Evolutionary conservation across 2,113 vertebrate species (phyloP), one percentile per base, ranked within the genome.

Genomic region (Gobius niger): DNA sequence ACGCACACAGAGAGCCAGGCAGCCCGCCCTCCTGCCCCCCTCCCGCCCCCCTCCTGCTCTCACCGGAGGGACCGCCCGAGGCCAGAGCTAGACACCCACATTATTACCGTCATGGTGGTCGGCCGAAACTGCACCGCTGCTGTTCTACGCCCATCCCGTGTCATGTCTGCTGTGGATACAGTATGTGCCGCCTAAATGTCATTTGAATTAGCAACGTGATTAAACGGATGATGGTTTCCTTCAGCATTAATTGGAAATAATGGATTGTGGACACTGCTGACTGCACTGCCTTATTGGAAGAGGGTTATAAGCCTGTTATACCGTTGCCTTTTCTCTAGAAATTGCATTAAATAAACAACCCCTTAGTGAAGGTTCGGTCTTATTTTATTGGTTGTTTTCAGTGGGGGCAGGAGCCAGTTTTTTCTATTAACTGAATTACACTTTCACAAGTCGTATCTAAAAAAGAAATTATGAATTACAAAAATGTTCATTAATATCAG

Each of bases 41-140:
- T 10, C 15, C 0, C 42, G 6, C 47, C 71, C 10, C 46, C 46
- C 34, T 44, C 44, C 24, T 44, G 44, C 49, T 47, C 75, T 68
- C 72, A 67, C 89, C 78, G 68, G 63, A 82, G 85, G 83, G 85
- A 85, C 56, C 11, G 85, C 86, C 82, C 8, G 18, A 72, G 82
- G 61, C 84, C 84, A 9, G 61, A 64, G 42, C 80, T 65, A 75
- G 68, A 72, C 75, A 73, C 81, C 83, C 78, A 80, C 88, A 78
- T 90, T 85, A 83, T 81, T 72, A 73, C 63, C 67, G 46, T 54
- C 81, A 68, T 51, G 77, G 85, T 87, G 86, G 80, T 82, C 77
- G 47, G 10, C 67, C 71, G 34, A 40, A 15, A 65, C 71, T 75
- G 73, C 76, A 56, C 64, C 63, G 34, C 75, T 79, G 77, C 71